Evolutionary conservation across 37 sponge, comb jelly and placozoan species (phyloP), one percentile per base, ranked within the genome.

Genomic region (Hexactinellida sp.): DNA sequence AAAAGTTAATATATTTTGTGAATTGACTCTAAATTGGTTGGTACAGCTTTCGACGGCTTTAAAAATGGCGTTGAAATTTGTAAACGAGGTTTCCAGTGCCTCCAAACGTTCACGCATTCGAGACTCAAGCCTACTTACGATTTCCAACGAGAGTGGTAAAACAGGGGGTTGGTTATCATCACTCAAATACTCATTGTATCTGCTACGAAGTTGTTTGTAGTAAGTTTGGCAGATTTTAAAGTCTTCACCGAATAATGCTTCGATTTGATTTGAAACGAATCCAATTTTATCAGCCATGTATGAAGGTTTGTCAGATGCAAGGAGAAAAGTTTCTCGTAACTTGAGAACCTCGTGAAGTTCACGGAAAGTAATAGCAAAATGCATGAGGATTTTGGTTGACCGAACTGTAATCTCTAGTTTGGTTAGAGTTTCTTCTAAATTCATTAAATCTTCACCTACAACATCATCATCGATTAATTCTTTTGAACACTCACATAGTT

Each of bases 391-490:
- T 63, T 63, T 63, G 13, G 76, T 63, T 23, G 76, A 63, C 34
- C 76, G 76, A 63, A 63, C 76, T 63, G 76, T 25, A 28, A 63
- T 10, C 34, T 63, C 76, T 25, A 63, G 76, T 63, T 63, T 63
- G 13, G 32, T 63, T 7, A 63, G 30, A 63, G 76, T 21, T 21
- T 63, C 76, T 28, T 63, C 76, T 28, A 63, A 63, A 63, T n/a
- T 63, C 1, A 3, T 23, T 32, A 63, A 23, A 5, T 63, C 76
- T 21, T 3, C 21, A 21, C 13, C 13, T 10, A 63, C 76, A 47
- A 47, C 52, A 7, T 63, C 76, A 32, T 63, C 76, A 21, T 23
- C 25, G 5, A 41, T 16, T 63, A 63, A 28, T 28, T 63, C 76
- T 63, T 63, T 63, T 3, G 76, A 63, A 28, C 76, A 63, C 30